A percentile compares a stretch with the other conserved stretches of the same genome.
These are phyloP conservation scores for Scomber scombrus DNA, from an alignment of 2,113 vertebrate genomes.

Conservation along the genomic window DNA sequence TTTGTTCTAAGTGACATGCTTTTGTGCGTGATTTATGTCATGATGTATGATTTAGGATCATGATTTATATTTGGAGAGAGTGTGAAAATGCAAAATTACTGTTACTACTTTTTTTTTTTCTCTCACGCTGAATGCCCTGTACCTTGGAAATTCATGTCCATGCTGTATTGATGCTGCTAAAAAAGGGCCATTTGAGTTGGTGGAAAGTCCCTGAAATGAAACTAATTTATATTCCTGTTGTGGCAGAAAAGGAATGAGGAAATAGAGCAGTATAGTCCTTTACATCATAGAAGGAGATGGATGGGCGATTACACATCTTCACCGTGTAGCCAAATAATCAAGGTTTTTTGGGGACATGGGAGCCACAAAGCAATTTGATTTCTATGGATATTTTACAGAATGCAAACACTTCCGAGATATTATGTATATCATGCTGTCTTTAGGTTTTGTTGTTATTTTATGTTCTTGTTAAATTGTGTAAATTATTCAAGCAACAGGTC, in stretches of 20 bases:
- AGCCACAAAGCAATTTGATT: background rate
- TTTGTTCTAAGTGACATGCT: background rate
- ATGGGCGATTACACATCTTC: too few relatives aligned
- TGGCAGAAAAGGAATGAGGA: too few relatives aligned
- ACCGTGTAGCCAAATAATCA: background rate
- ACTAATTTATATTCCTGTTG: background rate
- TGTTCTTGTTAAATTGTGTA: background rate
- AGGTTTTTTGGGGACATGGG: too few relatives aligned
- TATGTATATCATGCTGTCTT: background rate
- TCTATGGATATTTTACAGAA: background rate
- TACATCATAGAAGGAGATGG: too few relatives aligned
- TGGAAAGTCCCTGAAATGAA: background rate
- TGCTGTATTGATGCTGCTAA: constrained; percentile 48
- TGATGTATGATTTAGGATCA: too few relatives aligned
- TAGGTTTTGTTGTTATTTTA: background rate
- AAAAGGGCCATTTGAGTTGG: background rate
- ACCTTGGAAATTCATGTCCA: constrained; percentile 47
- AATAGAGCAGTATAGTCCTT: too few relatives aligned
- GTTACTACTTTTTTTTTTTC: background rate
- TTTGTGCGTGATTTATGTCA: constrained; percentile 5
- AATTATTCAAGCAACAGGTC: background rate
- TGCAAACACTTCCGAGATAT: constrained; percentile 12
- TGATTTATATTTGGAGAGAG: background rate
- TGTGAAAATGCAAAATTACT: background rate
- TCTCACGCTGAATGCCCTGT: constrained; percentile 32